phyloP scores from a whole-genome alignment of 1,140 invertebrate species.

The Pogonus chalceus region DNA sequence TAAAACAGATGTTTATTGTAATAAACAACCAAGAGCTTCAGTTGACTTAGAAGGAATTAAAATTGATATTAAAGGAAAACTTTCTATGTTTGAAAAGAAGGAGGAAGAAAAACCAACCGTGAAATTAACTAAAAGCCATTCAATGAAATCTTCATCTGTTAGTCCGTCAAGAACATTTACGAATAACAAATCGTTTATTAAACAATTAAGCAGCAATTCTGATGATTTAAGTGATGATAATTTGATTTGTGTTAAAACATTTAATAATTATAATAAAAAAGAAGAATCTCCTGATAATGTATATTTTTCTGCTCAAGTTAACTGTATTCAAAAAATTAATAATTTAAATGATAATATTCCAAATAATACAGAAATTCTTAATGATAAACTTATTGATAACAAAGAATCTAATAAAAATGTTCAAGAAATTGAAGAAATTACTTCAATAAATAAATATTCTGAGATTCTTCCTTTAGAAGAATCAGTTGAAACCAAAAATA shows the following conservation, averaged over 20 bases:
- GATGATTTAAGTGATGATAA: constrained; percentile 2
- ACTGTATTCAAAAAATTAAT: neutral
- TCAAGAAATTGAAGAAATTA: too few species aligned
- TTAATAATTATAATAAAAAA: neutral
- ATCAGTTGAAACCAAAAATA: too few species aligned
- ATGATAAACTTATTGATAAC: neutral
- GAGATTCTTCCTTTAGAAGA: too few species aligned
- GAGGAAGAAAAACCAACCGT: neutral
- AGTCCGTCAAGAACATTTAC: neutral
- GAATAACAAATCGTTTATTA: neutral
- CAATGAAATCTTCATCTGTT: neutral
- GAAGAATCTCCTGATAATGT: neutral
- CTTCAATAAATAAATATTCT: too few species aligned
- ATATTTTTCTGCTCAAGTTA: neutral
- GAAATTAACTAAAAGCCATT: neutral
- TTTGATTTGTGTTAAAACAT: neutral
- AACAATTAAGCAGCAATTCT: neutral
- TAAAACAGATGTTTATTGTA: constrained; percentile 30
- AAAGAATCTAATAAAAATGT: too few species aligned
- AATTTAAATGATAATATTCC: neutral
- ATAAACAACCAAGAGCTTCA: constrained; percentile 22
- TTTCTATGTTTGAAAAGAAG: neutral
- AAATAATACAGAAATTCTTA: too few species aligned
- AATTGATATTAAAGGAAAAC: constrained; percentile 25
- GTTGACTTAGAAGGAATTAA: constrained; percentile 31